phyloP scores from a whole-genome alignment of 1,140 invertebrate genomes.

The Drosophila dunni region DNA sequence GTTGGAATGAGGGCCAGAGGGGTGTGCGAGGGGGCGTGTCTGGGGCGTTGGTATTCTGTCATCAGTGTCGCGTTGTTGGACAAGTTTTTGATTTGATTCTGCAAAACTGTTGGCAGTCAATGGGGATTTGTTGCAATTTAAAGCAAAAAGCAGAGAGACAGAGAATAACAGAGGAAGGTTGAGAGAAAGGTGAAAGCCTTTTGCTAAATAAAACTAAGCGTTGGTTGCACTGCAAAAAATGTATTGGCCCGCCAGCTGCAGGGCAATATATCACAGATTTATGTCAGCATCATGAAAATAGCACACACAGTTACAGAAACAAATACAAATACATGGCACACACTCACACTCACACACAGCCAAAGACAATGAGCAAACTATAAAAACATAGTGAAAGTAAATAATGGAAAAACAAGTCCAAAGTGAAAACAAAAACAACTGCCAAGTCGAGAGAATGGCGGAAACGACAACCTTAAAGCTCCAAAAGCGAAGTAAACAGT shows the following conservation, averaged over 20 bases:
- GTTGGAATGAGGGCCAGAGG: conserved; percentile 20
- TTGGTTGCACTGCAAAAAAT: conserved; percentile 50
- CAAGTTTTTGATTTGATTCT: conserved; percentile 71
- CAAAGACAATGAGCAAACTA: conserved; percentile 50
- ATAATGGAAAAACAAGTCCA: conserved; percentile 30
- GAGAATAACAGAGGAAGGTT: background rate
- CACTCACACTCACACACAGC: conserved; percentile 1
- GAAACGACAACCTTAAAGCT: conserved; percentile 40
- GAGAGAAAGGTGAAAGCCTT: conserved; percentile 28
- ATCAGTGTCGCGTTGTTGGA: conserved; percentile 44
- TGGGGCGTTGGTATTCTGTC: conserved; percentile 27
- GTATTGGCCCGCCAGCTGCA: conserved; percentile 58
- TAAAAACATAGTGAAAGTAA: conserved; percentile 46
- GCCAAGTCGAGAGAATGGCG: conserved; percentile 33
- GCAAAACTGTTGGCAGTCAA: conserved; percentile 26
- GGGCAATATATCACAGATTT: conserved; percentile 78
- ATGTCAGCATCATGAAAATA: conserved; percentile 72
- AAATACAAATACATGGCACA: conserved; percentile 8
- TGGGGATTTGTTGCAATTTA: conserved; percentile 24
- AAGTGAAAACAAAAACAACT: conserved; percentile 21
- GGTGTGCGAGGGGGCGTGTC: no score
- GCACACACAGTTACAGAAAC: conserved; percentile 20
- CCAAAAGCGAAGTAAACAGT: conserved; percentile 11
- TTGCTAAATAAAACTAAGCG: conserved; percentile 53
- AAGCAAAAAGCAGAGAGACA: background rate